Base-by-base conservation (phyloP, 2,113 vertebrate genomes). In the Forbesichthys agassizii region DNA sequence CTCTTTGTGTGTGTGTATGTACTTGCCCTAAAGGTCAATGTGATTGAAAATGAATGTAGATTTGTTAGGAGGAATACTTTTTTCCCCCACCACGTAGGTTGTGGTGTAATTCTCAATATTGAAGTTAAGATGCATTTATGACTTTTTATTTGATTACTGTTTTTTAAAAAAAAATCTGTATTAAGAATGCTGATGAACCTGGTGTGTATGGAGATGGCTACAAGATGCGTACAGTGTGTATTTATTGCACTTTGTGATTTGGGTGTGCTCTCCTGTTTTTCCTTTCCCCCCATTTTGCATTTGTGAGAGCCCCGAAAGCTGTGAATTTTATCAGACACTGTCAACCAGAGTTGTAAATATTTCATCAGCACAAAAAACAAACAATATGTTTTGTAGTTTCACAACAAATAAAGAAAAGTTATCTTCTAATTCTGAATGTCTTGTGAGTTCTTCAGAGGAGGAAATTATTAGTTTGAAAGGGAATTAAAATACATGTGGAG, bases 241-340 rank as follows among this genome's bases (percentile, higher is more conserved):
- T 93, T 93, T 92, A 91, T 92, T 93, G 91, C 92, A 92, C 91
- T 92, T 91, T 89, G 88, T 92, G 90, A 92, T 92, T 93, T 88
- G 84, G 86, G 89, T 90, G 82, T 90, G 79, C 73, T 86, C 73
- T 83, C 72, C 75, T 81, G 71, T 69, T 80, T 85, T 68, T 56
- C 61, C 65, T 74, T 77, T 75, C 64, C 14, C 20, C 20, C 20
- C 27, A 27, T 82, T 61, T 69, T 48, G 53, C 68, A 84, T 86
- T 85, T 49, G 48, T 72, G 71, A 89, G 80, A 90, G 71, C 92
- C 86, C 84, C 72, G 87, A 89, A 94, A 93, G 90, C 93, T 94
- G 92, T 94, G 93, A 94, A 94, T 93, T 91, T 87, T 86, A 88
- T 91, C 89, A 90, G 86, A 77, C 90, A 88, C 78, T 89, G 89